phyloP scores from a whole-genome alignment of 2,888 invertebrate species.

The Dynastes grantii region DNA sequence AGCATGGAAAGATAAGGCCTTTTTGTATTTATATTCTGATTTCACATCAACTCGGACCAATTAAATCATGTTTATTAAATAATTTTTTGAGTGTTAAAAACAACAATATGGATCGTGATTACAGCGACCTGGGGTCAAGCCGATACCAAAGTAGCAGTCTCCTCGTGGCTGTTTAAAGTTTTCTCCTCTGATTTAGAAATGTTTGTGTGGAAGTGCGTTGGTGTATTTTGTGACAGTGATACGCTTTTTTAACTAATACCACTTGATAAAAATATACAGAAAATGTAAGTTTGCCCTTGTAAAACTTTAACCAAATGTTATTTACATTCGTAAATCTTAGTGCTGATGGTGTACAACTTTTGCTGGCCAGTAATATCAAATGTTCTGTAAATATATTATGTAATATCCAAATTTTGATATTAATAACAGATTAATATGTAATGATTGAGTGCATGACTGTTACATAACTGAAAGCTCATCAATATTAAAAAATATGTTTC shows the following conservation, averaged over 20 bases:
- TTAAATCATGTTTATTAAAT: slow-evolving; percentile 36
- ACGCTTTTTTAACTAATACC: not conserved
- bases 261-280: not conserved
- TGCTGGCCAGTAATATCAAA: no score
- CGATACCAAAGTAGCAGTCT: slow-evolving; percentile 41
- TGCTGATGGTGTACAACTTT: no score
- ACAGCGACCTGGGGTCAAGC: slow-evolving; percentile 47
- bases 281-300: not conserved
- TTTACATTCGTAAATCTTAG: no score
- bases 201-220: slow-evolving; percentile 1
- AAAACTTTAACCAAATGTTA: no score
- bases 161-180: slow-evolving; percentile 39
- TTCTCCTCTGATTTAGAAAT: slow-evolving; percentile 13
- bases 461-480: no score
- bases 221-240: not conserved
- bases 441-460: no score
- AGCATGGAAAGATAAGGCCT: no score
- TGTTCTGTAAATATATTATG: no score
- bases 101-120: slow-evolving; percentile 45
- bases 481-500: no score
- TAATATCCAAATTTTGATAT: no score
- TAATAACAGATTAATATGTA: no score
- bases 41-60: slow-evolving; percentile 22
- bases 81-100: slow-evolving; percentile 33
- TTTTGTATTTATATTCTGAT: not conserved